These are phyloP conservation scores for Heliconius hermathena DNA, from an alignment of 1,140 invertebrate species.

Conservation along the genomic window DNA sequence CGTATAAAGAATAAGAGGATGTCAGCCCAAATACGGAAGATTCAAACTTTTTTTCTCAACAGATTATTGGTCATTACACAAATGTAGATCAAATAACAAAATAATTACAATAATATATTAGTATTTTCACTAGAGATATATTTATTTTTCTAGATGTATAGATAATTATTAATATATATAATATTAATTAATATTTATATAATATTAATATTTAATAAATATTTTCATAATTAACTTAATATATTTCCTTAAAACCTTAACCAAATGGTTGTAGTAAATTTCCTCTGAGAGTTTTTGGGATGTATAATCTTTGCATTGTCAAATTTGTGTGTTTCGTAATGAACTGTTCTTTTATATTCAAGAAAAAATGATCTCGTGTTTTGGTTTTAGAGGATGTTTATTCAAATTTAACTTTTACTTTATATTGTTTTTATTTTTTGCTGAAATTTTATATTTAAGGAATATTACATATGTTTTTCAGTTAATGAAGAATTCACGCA, in stretches of 20 bases:
- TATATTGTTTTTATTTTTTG: neutral
- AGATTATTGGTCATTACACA: slow-evolving; percentile 21
- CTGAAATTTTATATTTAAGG: neutral
- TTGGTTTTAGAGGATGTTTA: slow-evolving; percentile 59
- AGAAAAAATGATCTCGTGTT: slow-evolving; percentile 64
- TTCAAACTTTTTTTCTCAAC: slow-evolving; percentile 23
- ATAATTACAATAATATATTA: neutral
- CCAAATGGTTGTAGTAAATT: neutral
- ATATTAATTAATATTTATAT: no score
- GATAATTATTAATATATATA: no score
- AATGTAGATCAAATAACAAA: neutral
- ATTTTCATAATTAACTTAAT: neutral
- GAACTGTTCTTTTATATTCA: slow-evolving; percentile 61
- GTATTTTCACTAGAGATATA: no score
- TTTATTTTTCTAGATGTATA: no score
- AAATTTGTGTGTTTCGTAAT: slow-evolving; percentile 50
- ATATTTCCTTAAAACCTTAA: neutral
- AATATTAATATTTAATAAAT: no score
- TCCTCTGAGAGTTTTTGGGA: neutral
- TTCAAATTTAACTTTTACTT: slow-evolving; percentile 38
- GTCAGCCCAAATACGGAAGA: slow-evolving; percentile 39
- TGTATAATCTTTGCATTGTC: slow-evolving; percentile 29
- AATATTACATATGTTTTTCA: neutral
- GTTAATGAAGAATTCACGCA: neutral
- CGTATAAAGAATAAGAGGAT: slow-evolving; percentile 51